A percentile compares a stretch with the other conserved stretches of the same genome.
Evolutionary conservation across 2,113 vertebrate species (phyloP).

Genomic region (Epinephelus fuscoguttatus): DNA sequence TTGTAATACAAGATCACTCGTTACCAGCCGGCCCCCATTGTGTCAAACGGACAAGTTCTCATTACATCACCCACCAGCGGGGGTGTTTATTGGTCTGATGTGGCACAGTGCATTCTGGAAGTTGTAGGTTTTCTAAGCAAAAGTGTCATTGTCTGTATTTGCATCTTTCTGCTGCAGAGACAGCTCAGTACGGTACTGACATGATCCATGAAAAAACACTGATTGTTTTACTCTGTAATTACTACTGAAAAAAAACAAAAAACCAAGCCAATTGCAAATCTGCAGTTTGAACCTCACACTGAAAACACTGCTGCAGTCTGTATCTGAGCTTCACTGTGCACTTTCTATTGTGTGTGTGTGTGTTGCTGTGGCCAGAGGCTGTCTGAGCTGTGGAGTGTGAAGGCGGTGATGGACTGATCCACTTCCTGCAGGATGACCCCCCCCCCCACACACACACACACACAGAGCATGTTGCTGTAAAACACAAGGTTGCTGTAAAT

Average conservation of each 20-base stretch:
- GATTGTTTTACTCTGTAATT: background rate
- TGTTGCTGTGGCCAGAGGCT: constrained; percentile 34
- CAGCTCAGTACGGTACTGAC: background rate
- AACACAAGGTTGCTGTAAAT: background rate
- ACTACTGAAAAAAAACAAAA: too few species aligned
- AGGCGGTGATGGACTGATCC: constrained; percentile 55
- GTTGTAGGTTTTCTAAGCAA: too few species aligned
- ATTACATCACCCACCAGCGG: too few species aligned
- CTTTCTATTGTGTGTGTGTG: constrained; percentile 20
- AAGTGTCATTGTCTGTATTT: too few species aligned
- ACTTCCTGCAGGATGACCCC: constrained; percentile 10
- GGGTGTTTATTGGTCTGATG: too few species aligned
- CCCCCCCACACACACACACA: background rate
- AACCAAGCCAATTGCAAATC: constrained; percentile 1
- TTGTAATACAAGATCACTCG: too few species aligned
- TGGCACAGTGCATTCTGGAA: too few species aligned
- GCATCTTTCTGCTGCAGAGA: too few species aligned
- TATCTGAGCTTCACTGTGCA: background rate
- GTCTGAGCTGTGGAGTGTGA: constrained; percentile 60
- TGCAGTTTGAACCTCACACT: background rate
- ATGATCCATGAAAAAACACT: background rate
- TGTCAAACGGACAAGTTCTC: too few species aligned
- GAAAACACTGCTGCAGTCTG: constrained; percentile 27
- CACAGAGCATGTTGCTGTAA: background rate
- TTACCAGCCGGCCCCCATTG: too few species aligned